phyloP scores from a whole-genome alignment of 2,797 vertebrate genomes.

The Gadopsis marmoratus region DNA sequence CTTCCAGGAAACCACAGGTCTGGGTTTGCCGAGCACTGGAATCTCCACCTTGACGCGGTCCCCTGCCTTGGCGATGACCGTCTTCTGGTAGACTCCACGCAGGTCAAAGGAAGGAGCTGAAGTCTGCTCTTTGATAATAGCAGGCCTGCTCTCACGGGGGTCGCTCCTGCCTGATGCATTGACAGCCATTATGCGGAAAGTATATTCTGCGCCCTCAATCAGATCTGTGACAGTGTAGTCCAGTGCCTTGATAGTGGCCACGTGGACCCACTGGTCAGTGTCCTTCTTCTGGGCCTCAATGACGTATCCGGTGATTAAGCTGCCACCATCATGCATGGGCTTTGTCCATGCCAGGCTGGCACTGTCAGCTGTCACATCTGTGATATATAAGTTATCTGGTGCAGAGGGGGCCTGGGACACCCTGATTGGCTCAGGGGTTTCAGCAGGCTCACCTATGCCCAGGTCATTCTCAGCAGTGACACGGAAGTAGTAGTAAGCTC shows the following conservation, averaged over 20 bases:
- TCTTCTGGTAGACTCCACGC: slow-evolving; percentile 93
- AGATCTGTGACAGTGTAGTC: slow-evolving; percentile 93
- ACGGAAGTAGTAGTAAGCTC: slow-evolving; percentile 97
- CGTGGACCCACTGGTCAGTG: slow-evolving; percentile 92
- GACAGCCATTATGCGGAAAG: slow-evolving; percentile 98
- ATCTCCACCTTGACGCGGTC: slow-evolving; percentile 99
- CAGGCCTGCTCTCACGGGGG: slow-evolving; percentile 95
- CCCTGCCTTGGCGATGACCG: slow-evolving; percentile 93
- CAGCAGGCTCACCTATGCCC: slow-evolving; percentile 94
- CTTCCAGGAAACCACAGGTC: slow-evolving; percentile 95
- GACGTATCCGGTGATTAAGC: slow-evolving; percentile 96
- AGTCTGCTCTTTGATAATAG: slow-evolving; percentile 94
- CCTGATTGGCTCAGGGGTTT: slow-evolving; percentile 94
- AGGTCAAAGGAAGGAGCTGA: slow-evolving; percentile 94
- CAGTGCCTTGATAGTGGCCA: slow-evolving; percentile 92
- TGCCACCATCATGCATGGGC: slow-evolving; percentile 95
- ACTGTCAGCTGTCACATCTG: slow-evolving; percentile 91
- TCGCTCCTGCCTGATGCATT: slow-evolving; percentile 97
- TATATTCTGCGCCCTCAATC: slow-evolving; percentile 94
- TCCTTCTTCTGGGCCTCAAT: slow-evolving; percentile 97
- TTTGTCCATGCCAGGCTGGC: slow-evolving; percentile 97
- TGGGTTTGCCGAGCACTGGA: slow-evolving; percentile 95
- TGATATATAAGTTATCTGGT: slow-evolving; percentile 96
- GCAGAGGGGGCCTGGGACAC: slow-evolving; percentile 95
- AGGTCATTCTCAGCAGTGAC: slow-evolving; percentile 97